phyloP scores from a whole-genome alignment of 1,140 invertebrate genomes.

The Drosophila sp. region DNA sequence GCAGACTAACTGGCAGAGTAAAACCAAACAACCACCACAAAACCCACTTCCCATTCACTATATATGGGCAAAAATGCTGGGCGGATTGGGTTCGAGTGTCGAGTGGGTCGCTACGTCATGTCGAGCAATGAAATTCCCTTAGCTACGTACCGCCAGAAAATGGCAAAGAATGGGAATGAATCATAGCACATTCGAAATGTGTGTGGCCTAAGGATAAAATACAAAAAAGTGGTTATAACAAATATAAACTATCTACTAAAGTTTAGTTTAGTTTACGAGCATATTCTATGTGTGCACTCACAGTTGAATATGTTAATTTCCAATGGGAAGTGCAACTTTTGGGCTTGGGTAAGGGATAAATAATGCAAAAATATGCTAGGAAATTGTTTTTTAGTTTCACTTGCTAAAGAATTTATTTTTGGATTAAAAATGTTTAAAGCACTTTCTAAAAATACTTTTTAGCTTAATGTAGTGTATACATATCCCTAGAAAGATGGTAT shows the following conservation, averaged over 20 bases:
- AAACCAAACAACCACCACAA: constrained; percentile 16
- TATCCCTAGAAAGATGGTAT: no score
- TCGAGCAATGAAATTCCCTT: constrained; percentile 36
- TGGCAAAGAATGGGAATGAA: constrained; percentile 5
- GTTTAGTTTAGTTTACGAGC: not conserved
- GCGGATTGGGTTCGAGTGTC: constrained; percentile 9
- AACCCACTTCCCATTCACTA: constrained; percentile 5
- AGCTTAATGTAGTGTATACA: no score
- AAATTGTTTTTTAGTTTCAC: no score
- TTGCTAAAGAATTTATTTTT: no score
- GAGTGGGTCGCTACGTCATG: constrained; percentile 8
- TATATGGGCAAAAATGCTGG: not conserved
- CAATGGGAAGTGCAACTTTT: not conserved
- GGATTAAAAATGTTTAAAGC: no score
- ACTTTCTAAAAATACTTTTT: no score
- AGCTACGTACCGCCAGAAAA: not conserved
- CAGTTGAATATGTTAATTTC: constrained; percentile 2
- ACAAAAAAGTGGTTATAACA: not conserved
- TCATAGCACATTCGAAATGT: constrained; percentile 4
- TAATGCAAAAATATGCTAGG: not conserved
- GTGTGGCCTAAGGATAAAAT: not conserved
- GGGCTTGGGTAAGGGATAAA: not conserved
- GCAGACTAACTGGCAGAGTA: constrained; percentile 36
- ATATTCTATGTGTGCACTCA: not conserved
- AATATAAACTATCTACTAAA: not conserved